phyloP scores from a whole-genome alignment of 2,888 invertebrate species.

The Synergus itoensis region DNA sequence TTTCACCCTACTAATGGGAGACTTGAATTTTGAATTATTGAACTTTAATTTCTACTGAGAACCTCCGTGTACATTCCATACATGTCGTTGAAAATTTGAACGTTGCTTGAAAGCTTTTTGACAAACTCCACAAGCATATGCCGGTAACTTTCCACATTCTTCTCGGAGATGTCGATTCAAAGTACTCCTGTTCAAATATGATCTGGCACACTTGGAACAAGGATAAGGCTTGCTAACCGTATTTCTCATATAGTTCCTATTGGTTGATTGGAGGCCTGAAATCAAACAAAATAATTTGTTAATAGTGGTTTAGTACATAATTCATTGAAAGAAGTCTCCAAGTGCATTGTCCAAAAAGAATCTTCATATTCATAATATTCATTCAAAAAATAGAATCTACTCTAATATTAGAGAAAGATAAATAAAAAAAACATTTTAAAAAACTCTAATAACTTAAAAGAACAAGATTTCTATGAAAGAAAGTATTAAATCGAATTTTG shows the following conservation, averaged over 20 bases:
- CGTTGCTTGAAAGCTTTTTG: slow-evolving; percentile 68
- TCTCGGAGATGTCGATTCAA: slow-evolving; percentile 74
- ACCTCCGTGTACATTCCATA: slow-evolving; percentile 64
- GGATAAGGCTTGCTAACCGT: slow-evolving; percentile 51
- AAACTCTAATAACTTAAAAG: not conserved
- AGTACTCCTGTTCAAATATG: slow-evolving; percentile 83
- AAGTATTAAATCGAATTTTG: not conserved
- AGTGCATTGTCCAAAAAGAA: not conserved
- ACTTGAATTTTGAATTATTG: not conserved
- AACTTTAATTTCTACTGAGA: slow-evolving; percentile 37
- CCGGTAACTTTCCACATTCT: slow-evolving; percentile 74
- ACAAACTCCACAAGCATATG: slow-evolving; percentile 71
- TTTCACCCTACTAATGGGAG: not conserved
- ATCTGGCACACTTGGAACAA: slow-evolving; percentile 65
- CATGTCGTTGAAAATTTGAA: slow-evolving; percentile 70
- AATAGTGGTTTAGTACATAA: not conserved
- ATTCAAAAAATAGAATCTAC: not conserved
- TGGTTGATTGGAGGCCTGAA: not conserved
- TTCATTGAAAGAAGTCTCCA: not conserved
- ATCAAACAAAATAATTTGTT: slow-evolving; percentile 10
- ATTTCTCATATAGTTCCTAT: slow-evolving; percentile 18
- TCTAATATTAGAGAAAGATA: not conserved
- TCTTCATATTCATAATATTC: not conserved
- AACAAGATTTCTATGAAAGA: not conserved
- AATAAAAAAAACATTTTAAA: not conserved